These are phyloP conservation scores for Pluvianellus socialis DNA, from an alignment of 2,113 vertebrate species.

Conservation along the genomic window DNA sequence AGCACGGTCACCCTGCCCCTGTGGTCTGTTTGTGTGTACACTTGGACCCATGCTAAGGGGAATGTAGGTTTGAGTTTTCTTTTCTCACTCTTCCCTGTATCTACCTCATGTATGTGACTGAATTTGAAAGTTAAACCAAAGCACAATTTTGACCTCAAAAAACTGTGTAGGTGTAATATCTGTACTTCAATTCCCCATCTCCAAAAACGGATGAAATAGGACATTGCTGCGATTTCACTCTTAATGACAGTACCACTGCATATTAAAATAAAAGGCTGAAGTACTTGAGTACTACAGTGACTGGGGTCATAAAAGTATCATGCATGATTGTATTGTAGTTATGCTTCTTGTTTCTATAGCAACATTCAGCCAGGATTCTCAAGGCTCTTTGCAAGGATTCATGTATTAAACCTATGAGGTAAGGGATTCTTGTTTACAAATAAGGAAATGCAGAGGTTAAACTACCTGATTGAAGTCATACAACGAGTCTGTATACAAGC, in stretches of 20 bases:
- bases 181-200: not conserved
- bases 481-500: not conserved
- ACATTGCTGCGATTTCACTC: not conserved
- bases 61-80: not conserved
- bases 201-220: not conserved
- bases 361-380: not conserved
- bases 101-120: not conserved
- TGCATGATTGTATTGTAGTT: not conserved
- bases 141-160: not conserved
- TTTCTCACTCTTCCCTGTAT: not conserved
- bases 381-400: not conserved
- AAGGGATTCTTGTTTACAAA: conserved; percentile 21
- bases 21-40: not conserved
- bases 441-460: conserved; percentile 36
- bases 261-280: not conserved
- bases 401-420: not conserved
- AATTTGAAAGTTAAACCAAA: not conserved
- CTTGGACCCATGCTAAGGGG: not conserved
- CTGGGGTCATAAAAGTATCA: not conserved
- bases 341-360: conserved; percentile 28
- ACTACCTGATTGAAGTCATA: conserved; percentile 7
- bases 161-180: not conserved
- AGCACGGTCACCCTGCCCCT: not conserved
- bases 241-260: not conserved
- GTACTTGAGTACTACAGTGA: not conserved